These are phyloP conservation scores for Leptodirus hochenwartii DNA, from an alignment of 2,888 invertebrate genomes.

Conservation along the genomic window DNA sequence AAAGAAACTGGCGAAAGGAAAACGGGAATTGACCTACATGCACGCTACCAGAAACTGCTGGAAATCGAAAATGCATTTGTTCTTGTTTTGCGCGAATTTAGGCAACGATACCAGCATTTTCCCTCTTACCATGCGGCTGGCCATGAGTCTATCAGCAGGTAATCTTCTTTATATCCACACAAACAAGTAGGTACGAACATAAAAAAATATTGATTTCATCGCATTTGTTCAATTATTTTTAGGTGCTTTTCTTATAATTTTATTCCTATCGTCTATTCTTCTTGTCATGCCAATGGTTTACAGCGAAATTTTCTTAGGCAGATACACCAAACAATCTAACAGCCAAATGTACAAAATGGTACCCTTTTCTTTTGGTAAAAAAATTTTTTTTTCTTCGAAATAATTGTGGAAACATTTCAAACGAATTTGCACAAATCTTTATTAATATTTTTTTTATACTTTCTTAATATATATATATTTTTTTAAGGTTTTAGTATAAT, in stretches of 20 bases:
- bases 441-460: background rate
- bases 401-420: background rate
- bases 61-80: slow-evolving; percentile 5
- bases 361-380: slow-evolving; percentile 15
- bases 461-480: background rate
- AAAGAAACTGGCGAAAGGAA: too few relatives aligned
- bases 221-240: background rate
- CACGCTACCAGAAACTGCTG: too few relatives aligned
- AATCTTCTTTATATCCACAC: background rate
- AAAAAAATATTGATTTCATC: background rate
- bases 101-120: slow-evolving; percentile 8
- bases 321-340: slow-evolving; percentile 14
- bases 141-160: slow-evolving; percentile 13
- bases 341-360: slow-evolving; percentile 16
- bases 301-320: slow-evolving; percentile 15
- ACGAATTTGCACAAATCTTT: background rate
- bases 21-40: too few relatives aligned
- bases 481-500: slow-evolving; percentile 12
- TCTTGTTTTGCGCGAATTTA: slow-evolving; percentile 5
- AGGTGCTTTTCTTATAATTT: slow-evolving; percentile 10
- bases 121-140: slow-evolving; percentile 10
- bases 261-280: slow-evolving; percentile 11
- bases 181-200: background rate
- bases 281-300: slow-evolving; percentile 14
- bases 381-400: background rate